Conservation (phyloP, 1,140 invertebrate species). For the Carposina sasakii region DNA sequence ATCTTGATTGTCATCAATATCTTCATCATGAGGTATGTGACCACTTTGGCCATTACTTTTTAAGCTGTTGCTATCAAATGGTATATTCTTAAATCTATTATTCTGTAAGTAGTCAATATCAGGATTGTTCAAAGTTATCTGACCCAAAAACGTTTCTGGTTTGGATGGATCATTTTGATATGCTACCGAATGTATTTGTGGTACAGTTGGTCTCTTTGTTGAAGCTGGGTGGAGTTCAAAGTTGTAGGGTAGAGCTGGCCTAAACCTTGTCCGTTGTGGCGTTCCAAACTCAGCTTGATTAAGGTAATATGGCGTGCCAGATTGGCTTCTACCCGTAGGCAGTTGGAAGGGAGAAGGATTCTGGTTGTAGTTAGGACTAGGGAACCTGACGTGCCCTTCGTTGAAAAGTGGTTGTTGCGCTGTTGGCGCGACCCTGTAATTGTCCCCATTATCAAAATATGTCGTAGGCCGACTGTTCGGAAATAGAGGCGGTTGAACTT, state of each 20-base stretch:
- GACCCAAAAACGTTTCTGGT: slow-evolving; percentile 74
- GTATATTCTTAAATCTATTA: slow-evolving; percentile 58
- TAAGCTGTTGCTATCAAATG: slow-evolving; percentile 61
- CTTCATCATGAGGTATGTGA: slow-evolving; percentile 56
- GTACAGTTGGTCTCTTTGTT: slow-evolving; percentile 60
- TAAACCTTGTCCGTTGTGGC: slow-evolving; percentile 52
- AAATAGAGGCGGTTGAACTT: slow-evolving; percentile 66
- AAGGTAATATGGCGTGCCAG: slow-evolving; percentile 57
- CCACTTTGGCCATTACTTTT: slow-evolving; percentile 61
- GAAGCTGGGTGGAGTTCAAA: slow-evolving; percentile 66
- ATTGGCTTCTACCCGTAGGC: slow-evolving; percentile 63
- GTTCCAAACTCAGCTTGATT: slow-evolving; percentile 62
- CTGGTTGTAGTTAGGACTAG: slow-evolving; percentile 63
- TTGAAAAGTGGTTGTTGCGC: slow-evolving; percentile 49
- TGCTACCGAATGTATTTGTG: slow-evolving; percentile 61
- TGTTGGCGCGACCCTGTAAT: slow-evolving; percentile 43
- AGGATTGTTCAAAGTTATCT: slow-evolving; percentile 74
- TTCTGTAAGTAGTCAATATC: slow-evolving; percentile 66
- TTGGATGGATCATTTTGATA: slow-evolving; percentile 74
- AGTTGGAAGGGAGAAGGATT: slow-evolving; percentile 66
- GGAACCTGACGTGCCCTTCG: slow-evolving; percentile 50
- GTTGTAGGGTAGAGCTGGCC: slow-evolving; percentile 59
- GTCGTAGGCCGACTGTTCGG: slow-evolving; percentile 53
- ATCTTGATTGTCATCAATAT: slow-evolving; percentile 66
- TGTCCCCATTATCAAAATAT: slow-evolving; percentile 56